Evolutionary conservation across 2,888 invertebrate species (phyloP).

Genomic region (Caprella mutica): DNA sequence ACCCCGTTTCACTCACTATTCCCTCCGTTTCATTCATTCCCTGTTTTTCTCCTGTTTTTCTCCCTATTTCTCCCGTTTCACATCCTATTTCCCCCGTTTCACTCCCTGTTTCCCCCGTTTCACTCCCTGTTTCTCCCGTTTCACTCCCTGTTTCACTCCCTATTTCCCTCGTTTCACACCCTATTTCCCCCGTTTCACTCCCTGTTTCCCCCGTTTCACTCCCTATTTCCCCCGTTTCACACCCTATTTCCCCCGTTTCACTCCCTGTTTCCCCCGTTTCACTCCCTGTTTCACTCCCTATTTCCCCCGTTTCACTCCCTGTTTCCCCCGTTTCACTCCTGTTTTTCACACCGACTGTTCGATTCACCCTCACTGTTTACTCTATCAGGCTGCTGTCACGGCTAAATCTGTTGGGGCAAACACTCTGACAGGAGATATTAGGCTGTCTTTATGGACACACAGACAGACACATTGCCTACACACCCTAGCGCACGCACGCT

Average conservation of each 20-base stretch:
- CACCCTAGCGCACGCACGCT: too few species aligned
- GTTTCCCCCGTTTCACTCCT: too few species aligned
- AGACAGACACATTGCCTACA: too few species aligned
- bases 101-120: not conserved
- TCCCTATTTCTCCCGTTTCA: not conserved
- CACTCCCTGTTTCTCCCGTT: not conserved
- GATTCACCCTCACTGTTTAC: too few species aligned
- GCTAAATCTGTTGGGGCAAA: too few species aligned
- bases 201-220: not conserved
- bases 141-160: not conserved
- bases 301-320: not conserved
- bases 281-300: not conserved
- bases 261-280: not conserved
- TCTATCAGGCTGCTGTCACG: too few species aligned
- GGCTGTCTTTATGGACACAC: too few species aligned
- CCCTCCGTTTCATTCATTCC: not conserved
- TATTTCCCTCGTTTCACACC: not conserved
- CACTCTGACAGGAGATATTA: too few species aligned
- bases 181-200: not conserved
- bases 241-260: not conserved
- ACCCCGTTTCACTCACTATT: too few species aligned
- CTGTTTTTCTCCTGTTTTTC: not conserved
- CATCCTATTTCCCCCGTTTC: not conserved
- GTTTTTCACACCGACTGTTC: too few species aligned
- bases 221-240: not conserved